phyloP scores from a whole-genome alignment of 2,888 invertebrate genomes.

The Rugalucina vietnamica region DNA sequence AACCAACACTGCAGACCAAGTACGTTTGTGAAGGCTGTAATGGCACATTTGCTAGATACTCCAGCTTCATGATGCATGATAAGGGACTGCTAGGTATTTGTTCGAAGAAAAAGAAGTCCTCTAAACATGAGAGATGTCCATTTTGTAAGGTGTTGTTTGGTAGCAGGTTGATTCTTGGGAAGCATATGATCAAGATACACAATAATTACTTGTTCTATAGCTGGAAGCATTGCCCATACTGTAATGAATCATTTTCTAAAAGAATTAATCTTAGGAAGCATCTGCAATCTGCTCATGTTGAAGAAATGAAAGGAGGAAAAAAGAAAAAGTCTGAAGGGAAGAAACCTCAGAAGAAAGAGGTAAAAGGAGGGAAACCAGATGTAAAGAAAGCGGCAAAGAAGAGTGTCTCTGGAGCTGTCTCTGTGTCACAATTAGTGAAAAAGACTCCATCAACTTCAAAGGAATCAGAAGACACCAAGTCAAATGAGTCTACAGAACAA shows the following conservation, averaged over 20 bases:
- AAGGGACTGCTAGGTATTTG: neutral
- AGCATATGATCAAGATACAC: neutral
- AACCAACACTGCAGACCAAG: neutral
- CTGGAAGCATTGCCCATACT: constrained; percentile 4
- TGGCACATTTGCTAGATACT: neutral
- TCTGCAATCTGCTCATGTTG: neutral
- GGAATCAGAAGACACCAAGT: neutral
- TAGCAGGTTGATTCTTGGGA: neutral
- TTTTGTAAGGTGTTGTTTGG: constrained; percentile 6
- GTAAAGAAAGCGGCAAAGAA: neutral
- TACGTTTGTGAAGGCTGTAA: neutral
- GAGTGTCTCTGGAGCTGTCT: neutral
- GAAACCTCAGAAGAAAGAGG: neutral
- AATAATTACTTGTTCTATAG: neutral
- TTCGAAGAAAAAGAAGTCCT: neutral
- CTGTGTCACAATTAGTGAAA: neutral
- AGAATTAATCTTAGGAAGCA: neutral
- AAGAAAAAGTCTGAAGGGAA: neutral
- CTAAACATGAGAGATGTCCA: neutral
- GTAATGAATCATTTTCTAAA: neutral
- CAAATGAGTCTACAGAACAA: neutral
- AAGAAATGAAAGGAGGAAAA: neutral
- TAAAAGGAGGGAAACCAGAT: neutral
- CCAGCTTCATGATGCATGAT: neutral
- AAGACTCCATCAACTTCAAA: neutral